Conservation (phyloP, 2,797 vertebrate genomes). For the Psittacula echo region DNA sequence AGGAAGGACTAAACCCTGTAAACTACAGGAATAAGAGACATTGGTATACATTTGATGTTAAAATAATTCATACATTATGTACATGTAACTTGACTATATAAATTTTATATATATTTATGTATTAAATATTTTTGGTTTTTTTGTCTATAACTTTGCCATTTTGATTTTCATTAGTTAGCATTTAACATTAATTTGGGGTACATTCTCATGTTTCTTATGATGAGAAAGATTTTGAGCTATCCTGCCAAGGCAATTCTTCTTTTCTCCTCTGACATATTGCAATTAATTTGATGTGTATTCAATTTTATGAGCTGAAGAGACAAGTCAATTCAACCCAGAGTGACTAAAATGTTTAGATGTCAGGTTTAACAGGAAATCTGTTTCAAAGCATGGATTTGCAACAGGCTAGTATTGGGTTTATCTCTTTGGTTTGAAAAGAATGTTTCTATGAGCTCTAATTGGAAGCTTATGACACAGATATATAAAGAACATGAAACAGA, state of each 20-base stretch:
- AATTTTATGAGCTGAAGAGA: conserved; percentile 36
- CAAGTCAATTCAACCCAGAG: background rate
- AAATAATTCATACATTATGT: background rate
- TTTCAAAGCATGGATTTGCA: background rate
- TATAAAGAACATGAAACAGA: background rate
- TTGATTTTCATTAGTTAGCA: background rate
- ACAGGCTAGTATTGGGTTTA: background rate
- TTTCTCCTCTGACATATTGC: background rate
- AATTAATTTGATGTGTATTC: conserved; percentile 11
- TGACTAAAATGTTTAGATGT: background rate
- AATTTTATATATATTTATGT: background rate
- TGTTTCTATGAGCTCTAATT: background rate
- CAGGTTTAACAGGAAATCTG: background rate
- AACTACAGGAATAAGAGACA: background rate
- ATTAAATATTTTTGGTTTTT: background rate
- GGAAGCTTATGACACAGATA: background rate
- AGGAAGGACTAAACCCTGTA: background rate
- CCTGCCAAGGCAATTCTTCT: background rate
- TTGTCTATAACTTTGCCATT: background rate
- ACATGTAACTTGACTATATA: background rate
- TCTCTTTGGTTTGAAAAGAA: background rate
- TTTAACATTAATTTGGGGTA: background rate
- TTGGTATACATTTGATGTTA: background rate
- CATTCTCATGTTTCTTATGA: background rate
- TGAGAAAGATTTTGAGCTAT: background rate